A percentile compares a stretch with the other conserved stretches of the same genome.
These are phyloP conservation scores for Hemitrygon akajei DNA, from an alignment of 2,797 vertebrate species.

Conservation along the genomic window DNA sequence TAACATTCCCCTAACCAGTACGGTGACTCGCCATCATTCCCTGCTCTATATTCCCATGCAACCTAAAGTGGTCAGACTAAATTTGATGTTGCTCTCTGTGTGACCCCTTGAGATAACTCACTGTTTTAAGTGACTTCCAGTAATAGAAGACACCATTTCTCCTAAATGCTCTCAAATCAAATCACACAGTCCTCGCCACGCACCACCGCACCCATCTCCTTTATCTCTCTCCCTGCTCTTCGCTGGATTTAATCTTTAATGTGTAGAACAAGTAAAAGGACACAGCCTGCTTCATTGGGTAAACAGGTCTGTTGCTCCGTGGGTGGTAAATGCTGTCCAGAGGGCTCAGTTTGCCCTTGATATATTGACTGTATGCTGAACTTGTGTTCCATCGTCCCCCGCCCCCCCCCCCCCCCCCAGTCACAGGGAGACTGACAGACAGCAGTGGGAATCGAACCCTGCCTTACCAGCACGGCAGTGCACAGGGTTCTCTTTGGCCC, in stretches of 20 bases:
- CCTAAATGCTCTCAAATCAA: background rate
- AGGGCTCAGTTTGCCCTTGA: background rate
- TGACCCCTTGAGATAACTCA: background rate
- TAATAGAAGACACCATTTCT: background rate
- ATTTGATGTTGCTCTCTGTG: background rate
- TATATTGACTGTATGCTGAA: background rate
- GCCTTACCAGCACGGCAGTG: too few species aligned
- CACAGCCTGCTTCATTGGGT: background rate
- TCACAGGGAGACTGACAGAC: too few species aligned
- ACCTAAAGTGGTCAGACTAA: too few species aligned
- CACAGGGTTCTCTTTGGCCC: too few species aligned
- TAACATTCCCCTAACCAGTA: too few species aligned
- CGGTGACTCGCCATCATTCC: too few species aligned
- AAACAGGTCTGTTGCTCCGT: background rate
- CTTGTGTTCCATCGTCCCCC: background rate
- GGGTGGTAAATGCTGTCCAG: background rate
- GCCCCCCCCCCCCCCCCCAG: too few species aligned
- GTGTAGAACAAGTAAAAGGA: background rate
- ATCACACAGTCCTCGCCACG: background rate
- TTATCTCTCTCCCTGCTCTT: background rate
- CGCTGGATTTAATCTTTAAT: background rate
- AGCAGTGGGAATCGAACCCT: too few species aligned
- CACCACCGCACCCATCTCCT: background rate
- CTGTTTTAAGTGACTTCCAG: background rate
- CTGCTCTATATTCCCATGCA: too few species aligned